phyloP scores from a whole-genome alignment of 2,888 invertebrate genomes.

The Caenorhabditis auriculariae region DNA sequence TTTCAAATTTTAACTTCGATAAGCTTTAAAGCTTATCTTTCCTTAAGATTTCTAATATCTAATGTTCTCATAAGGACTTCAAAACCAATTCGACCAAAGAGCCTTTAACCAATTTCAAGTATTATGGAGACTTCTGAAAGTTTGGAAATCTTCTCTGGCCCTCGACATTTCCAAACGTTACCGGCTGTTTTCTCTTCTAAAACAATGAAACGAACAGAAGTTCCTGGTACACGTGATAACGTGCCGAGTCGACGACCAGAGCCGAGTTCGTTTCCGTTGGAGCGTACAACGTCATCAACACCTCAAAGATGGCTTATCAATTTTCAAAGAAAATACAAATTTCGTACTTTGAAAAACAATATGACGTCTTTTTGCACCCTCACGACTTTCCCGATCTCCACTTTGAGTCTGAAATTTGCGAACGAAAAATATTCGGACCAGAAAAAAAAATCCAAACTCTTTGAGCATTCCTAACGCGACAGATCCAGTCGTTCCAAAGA shows the following conservation, averaged over 20 bases:
- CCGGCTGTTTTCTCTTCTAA: not conserved
- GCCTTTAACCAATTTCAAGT: too few species aligned
- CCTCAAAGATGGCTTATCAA: conserved; percentile 13
- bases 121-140: too few species aligned
- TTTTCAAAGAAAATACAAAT: not conserved
- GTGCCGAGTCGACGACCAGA: conserved; percentile 28
- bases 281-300: conserved; percentile 45
- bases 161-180: too few species aligned
- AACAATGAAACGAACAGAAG: conserved; percentile 32
- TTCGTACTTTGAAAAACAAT: conserved; percentile 26
- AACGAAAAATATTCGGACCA: not conserved
- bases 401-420: conserved; percentile 6
- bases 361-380: conserved; percentile 19
- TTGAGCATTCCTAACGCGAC: conserved; percentile 13
- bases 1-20: too few species aligned
- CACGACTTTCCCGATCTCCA: conserved; percentile 32
- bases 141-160: too few species aligned
- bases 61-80: too few species aligned
- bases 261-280: conserved; percentile 46
- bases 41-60: too few species aligned
- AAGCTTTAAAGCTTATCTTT: too few species aligned
- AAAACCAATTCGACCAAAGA: too few species aligned
- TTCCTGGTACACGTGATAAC: conserved; percentile 27
- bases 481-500: conserved; percentile 21
- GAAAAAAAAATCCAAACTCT: not conserved